Base-by-base conservation (phyloP, 2,797 vertebrate genomes). In the Fistularia commersonii region DNA sequence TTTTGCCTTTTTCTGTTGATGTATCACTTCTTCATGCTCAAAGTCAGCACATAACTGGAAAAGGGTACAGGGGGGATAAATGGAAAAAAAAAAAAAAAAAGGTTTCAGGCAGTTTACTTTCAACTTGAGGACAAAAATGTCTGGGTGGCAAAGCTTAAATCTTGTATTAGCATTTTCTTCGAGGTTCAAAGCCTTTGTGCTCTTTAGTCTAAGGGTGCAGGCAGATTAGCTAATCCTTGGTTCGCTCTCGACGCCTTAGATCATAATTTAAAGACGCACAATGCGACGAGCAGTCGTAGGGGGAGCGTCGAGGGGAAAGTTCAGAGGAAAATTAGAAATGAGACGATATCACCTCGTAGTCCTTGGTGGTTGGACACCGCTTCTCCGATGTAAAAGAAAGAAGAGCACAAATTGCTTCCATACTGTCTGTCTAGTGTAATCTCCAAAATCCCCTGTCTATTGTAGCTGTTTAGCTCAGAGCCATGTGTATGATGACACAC, bases 11-110 rank as follows among this genome's bases (percentile, higher is more conserved):
- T 80, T 73, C 71, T 76, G 61, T 84, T 77, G 75, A 64, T 54
- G 77, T 78, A 79, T 81, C 67, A 63, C 64, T 67, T 76, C 80
- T 82, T 83, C 63, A 77, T 71, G 77, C 67, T 82, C 63, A 79
- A 84, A 83, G 79, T 81, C 69, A 64, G 61, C 63, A 69, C 57
- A 75, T 79, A 61, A 74, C 48, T 71, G 41, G 38, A 41, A 78
- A 80, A 66, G 62, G 23, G 23, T 23, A 23, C 23, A 4, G 23
- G 23, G 23, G 23, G 23, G 23, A 23, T 23, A 23, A 23, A 23
- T 23, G 23, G 23, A 4, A 23, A 23, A 23, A 23, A 23, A 23
- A 48, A 68, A 60, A 36, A 49, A 67, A 58, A 75, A 66, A 65
- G 74, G 74, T 75, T 82, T 83, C 59, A 69, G 55, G 63, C 73